Percentiles rank a stretch among this genome's conserved stretches.
Evolutionary conservation across 1,140 invertebrate genomes (phyloP).

Genomic region (Thaumatotibia leucotreta): DNA sequence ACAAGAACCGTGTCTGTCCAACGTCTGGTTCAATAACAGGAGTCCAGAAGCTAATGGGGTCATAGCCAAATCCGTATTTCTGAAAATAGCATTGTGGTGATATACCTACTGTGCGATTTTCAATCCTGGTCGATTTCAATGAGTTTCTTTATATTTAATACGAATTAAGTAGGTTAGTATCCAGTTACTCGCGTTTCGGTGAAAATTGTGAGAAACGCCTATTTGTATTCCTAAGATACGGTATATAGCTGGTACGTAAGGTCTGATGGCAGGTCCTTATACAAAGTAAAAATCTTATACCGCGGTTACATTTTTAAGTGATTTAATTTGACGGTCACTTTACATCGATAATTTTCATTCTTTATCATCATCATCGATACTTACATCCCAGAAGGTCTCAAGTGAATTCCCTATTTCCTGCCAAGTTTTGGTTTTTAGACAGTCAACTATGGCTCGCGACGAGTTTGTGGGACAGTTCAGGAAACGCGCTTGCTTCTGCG

Average conservation of each 20-base stretch:
- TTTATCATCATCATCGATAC: not conserved
- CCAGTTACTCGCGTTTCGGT: no score
- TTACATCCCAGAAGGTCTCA: conserved; percentile 72
- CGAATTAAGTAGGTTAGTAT: no score
- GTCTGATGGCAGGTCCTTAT: no score
- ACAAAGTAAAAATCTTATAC: no score
- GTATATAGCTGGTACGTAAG: no score
- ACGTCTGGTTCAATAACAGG: conserved; percentile 83
- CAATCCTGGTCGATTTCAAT: no score
- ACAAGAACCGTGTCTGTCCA: conserved; percentile 82
- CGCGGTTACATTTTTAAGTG: not conserved
- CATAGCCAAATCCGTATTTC: conserved; percentile 74
- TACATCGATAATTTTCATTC: no score
- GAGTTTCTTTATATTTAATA: no score
- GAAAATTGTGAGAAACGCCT: no score
- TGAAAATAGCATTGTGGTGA: not conserved
- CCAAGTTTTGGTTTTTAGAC: conserved; percentile 77
- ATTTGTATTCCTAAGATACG: no score
- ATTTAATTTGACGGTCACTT: no score
- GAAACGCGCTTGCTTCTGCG: conserved; percentile 81
- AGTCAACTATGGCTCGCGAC: conserved; percentile 78
- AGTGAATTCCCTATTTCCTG: conserved; percentile 75
- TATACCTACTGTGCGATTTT: no score
- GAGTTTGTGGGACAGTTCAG: conserved; percentile 81
- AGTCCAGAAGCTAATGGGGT: conserved; percentile 80